These are phyloP conservation scores for Caerostris extrusa DNA, from an alignment of 1,140 invertebrate species.

Conservation along the genomic window DNA sequence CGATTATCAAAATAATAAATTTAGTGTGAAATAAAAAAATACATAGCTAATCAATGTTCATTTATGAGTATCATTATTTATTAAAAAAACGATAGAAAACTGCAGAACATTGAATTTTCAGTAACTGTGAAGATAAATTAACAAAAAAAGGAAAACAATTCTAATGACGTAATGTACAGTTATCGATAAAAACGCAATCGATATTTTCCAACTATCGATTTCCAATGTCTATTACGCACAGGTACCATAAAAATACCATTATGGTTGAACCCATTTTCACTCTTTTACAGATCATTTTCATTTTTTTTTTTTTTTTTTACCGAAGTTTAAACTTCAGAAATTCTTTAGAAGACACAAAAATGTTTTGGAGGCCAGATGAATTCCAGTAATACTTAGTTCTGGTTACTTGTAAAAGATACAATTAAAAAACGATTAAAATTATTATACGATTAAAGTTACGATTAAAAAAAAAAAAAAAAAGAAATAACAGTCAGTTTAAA, in stretches of 20 bases:
- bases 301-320: background rate
- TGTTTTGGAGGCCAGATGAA: background rate
- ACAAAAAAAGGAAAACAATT: no score
- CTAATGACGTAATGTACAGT: background rate
- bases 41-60: no score
- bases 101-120: no score
- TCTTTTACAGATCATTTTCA: no score
- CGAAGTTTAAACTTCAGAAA: background rate
- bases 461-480: background rate
- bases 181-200: background rate
- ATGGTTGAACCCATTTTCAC: background rate
- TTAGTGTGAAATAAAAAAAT: no score
- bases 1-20: no score
- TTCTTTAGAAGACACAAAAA: background rate
- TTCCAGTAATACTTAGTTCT: background rate
- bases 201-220: background rate
- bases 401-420: constrained; percentile 6
- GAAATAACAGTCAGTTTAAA: background rate
- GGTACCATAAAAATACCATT: background rate
- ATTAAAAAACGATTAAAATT: no score
- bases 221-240: background rate
- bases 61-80: no score
- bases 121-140: no score
- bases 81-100: no score
- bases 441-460: no score